Evolutionary conservation across 1,140 invertebrate species (phyloP).

Genomic region (Chrysomallon squamiferum): DNA sequence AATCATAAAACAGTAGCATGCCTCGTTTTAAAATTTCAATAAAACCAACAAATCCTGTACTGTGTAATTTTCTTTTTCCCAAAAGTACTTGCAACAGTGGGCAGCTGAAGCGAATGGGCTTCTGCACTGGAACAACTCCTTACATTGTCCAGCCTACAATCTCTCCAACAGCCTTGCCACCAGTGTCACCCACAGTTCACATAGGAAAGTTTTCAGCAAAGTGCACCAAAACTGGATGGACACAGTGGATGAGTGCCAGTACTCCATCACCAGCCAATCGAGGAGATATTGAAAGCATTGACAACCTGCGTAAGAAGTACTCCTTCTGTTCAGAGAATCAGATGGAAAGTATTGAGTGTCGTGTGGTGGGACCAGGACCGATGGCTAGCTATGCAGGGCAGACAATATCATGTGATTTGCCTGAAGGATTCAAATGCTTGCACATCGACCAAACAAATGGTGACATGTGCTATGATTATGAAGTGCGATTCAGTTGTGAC

Average conservation of each 20-base stretch:
- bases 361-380: slow-evolving; percentile 30
- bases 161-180: not conserved
- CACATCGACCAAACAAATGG: slow-evolving; percentile 40
- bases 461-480: slow-evolving; percentile 57
- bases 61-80: not conserved
- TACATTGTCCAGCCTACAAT: not conserved
- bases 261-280: slow-evolving; percentile 30
- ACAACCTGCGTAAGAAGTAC: slow-evolving; percentile 24
- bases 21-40: too few species aligned
- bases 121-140: slow-evolving; percentile 28
- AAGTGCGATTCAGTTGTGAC: slow-evolving; percentile 58
- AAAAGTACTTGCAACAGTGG: slow-evolving; percentile 34
- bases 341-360: slow-evolving; percentile 48
- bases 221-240: slow-evolving; percentile 40
- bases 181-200: not conserved
- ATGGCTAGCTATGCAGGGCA: slow-evolving; percentile 34
- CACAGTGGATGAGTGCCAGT: slow-evolving; percentile 39
- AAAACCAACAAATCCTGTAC: too few species aligned
- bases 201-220: not conserved
- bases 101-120: slow-evolving; percentile 24
- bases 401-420: slow-evolving; percentile 47
- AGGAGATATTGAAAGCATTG: slow-evolving; percentile 36
- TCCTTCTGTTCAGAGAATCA: slow-evolving; percentile 39
- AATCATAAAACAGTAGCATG: too few species aligned
- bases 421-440: slow-evolving; percentile 53